Evolutionary conservation across 2,888 invertebrate species (phyloP), one percentile per base, ranked within the genome.

Genomic region (Erebia epiphron): DNA sequence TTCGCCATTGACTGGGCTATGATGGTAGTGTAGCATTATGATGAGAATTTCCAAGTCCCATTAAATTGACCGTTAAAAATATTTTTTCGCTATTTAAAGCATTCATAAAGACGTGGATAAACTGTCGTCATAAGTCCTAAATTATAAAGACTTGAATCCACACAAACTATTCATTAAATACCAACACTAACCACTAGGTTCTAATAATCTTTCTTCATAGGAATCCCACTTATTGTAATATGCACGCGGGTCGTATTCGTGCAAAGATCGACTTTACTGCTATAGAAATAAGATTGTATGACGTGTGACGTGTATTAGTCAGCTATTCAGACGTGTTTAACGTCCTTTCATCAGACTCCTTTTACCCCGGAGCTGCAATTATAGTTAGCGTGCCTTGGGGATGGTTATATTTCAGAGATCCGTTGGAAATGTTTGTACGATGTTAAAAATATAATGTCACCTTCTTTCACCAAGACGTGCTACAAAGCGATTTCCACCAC

Each of bases 351-450:
- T 83, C 79, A 79, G 79, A 77, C 79, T 86, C 88, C 89, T 90
- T 90, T 87, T 87, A 86, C 82, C 91, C 90, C 80, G 86, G 80
- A 86, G 91, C 87, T 81, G 91, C 88, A 91, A 91, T 91, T 91
- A 91, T 86, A 88, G 89, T 87, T 88, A 89, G 86, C 86, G 84
- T 87, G 82, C 86, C 86, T 85, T 75, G 77, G 84, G 85, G 82
- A 80, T 80, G 85, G 64, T 82, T 86, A 83, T 83, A 80, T 86
- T 86, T 86, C 77, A 79, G 85, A 81, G 88, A 80, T 86, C 85
- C 56, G 49, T 63, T 58, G 58, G 74, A 72, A 67, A 54, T 21
- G 21, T 21, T 62, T 46, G 8, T 49, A 8, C 9, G 46, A 62
- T 21, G 62, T 9, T 46, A 49, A 49, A 18, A 18, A 46, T 13